Percentiles rank a stretch among this genome's conserved stretches.
Evolutionary conservation across 2,797 vertebrate genomes (phyloP).

Genomic region (Chelonia mydas): DNA sequence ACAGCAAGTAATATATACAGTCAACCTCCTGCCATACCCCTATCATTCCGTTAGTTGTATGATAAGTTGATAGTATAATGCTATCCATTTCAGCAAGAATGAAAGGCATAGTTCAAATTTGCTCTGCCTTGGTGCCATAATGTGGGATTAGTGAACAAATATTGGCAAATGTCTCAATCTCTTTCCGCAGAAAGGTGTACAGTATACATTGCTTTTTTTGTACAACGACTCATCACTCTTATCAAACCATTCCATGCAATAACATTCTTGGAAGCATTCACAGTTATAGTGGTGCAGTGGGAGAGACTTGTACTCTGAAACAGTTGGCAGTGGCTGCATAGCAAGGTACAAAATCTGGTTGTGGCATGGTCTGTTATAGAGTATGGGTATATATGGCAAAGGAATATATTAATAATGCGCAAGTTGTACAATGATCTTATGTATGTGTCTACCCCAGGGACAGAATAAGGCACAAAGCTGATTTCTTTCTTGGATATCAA

Average conservation of each 20-base stretch:
- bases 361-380: neutral
- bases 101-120: neutral
- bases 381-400: rapidly evolving
- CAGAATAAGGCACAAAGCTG: neutral
- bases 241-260: neutral
- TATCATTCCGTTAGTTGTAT: neutral
- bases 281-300: neutral
- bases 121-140: neutral
- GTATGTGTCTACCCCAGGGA: neutral
- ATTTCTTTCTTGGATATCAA: neutral
- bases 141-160: neutral
- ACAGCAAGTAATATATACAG: neutral
- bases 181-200: rapidly evolving
- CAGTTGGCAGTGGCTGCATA: neutral
- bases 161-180: neutral
- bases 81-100: neutral
- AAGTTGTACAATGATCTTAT: rapidly evolving
- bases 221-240: rapidly evolving
- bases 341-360: neutral
- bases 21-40: rapidly evolving
- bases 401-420: neutral
- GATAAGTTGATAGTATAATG: neutral
- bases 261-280: neutral
- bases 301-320: neutral
- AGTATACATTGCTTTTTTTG: rapidly evolving